These are phyloP conservation scores for Paedocypris micromegethes DNA, from an alignment of 2,797 vertebrate species.

Conservation along the genomic window DNA sequence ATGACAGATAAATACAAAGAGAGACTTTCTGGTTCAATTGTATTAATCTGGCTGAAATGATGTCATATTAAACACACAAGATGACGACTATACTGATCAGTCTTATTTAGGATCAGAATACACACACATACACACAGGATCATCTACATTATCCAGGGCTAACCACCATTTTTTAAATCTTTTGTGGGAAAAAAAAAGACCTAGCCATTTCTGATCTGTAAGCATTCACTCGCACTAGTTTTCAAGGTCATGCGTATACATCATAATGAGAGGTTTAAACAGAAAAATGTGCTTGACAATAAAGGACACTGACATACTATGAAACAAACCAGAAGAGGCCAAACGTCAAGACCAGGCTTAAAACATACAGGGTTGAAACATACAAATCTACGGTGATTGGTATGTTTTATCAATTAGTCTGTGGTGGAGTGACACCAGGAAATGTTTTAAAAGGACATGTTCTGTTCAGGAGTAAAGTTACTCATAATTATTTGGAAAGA, in stretches of 20 bases:
- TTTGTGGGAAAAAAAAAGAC: conserved; percentile 10
- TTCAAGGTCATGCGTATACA: conserved; percentile 15
- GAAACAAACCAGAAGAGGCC: conserved; percentile 30
- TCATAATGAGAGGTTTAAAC: conserved; percentile 22
- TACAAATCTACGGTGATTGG: conserved; percentile 65
- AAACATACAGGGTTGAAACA: conserved; percentile 10
- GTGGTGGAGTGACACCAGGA: conserved; percentile 51
- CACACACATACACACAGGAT: conserved; percentile 9
- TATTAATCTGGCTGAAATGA: too few species aligned
- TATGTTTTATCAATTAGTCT: conserved; percentile 72
- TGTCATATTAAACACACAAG: too few species aligned
- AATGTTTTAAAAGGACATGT: conserved; percentile 27
- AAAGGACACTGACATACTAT: conserved; percentile 18
- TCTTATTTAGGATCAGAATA: too few species aligned
- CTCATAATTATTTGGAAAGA: conserved; percentile 21
- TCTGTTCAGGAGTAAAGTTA: conserved; percentile 31
- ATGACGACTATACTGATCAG: too few species aligned
- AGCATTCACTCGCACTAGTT: conserved; percentile 21
- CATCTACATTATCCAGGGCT: conserved; percentile 30
- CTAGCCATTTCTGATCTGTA: conserved; percentile 2
- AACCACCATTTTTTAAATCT: conserved; percentile 26
- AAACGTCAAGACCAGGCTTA: conserved; percentile 6
- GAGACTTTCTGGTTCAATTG: too few species aligned
- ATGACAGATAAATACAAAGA: too few species aligned
- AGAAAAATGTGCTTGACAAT: conserved; percentile 23